Conservation (phyloP, 2,113 vertebrate species). For the Anser cygnoides region DNA sequence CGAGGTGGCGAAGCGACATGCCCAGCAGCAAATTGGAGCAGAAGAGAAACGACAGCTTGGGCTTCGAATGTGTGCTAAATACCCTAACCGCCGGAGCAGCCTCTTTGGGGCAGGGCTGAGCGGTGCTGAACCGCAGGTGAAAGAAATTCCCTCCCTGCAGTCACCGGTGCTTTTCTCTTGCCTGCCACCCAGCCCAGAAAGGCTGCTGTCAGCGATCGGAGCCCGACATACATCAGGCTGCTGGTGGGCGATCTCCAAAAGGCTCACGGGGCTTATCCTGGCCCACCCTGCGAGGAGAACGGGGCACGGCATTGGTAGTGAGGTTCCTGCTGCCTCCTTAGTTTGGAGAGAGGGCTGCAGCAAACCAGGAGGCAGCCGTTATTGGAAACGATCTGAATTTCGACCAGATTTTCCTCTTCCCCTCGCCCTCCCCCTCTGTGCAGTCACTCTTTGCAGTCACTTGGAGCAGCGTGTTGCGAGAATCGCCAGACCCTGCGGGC, state of each 20-base stretch:
- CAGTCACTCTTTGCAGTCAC: neutral
- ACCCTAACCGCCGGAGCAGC: neutral
- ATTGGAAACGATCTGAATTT: neutral
- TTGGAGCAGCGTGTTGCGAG: neutral
- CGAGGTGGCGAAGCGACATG: neutral
- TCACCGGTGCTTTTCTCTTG: neutral
- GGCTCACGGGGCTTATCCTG: neutral
- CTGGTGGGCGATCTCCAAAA: fast-evolving
- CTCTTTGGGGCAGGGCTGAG: neutral
- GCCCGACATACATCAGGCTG: neutral
- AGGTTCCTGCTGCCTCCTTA: neutral
- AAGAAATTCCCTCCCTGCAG: neutral
- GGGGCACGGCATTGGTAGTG: fast-evolving
- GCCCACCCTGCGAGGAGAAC: neutral
- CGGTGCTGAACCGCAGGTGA: neutral
- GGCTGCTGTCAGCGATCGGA: fast-evolving
- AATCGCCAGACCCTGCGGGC: constrained; percentile 6
- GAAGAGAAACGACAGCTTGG: neutral
- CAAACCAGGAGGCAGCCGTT: neutral
- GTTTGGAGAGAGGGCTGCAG: neutral
- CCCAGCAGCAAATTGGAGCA: neutral
- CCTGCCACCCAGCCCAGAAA: fast-evolving
- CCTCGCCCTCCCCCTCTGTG: neutral
- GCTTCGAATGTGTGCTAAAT: neutral
- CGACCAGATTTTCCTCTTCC: neutral